phyloP scores from a whole-genome alignment of 2,888 invertebrate species.

The Cactoblastis cactorum region DNA sequence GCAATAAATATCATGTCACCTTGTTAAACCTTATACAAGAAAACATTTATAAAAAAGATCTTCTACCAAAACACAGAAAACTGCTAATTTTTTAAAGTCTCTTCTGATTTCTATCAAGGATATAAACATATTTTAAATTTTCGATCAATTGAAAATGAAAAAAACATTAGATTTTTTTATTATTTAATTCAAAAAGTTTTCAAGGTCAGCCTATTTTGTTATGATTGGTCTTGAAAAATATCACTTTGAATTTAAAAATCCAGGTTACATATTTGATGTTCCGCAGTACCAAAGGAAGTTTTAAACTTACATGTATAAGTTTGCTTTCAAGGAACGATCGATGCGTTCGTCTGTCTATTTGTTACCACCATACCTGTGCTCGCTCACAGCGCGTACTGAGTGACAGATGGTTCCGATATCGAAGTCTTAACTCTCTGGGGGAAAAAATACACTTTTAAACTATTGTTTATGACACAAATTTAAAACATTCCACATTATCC shows the following conservation, averaged over 20 bases:
- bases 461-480: too few relatives aligned
- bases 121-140: neutral
- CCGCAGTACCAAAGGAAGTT: neutral
- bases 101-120: neutral
- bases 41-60: too few relatives aligned
- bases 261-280: neutral
- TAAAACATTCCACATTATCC: too few relatives aligned
- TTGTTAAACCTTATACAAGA: neutral
- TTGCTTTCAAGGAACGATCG: neutral
- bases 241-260: neutral
- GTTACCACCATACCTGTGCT: constrained; percentile 44
- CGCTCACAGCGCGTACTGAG: constrained; percentile 50
- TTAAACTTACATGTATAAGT: neutral
- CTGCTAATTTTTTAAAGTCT: too few relatives aligned
- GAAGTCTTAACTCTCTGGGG: constrained; percentile 38
- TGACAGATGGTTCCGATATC: constrained; percentile 39
- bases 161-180: neutral
- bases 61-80: too few relatives aligned
- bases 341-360: constrained; percentile 23
- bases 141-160: neutral
- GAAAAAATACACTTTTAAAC: too few relatives aligned
- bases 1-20: neutral
- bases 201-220: neutral
- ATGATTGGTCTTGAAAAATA: neutral
- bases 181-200: neutral